Percentiles rank a stretch among this genome's conserved stretches.
These are phyloP conservation scores for Lomographa bimaculata DNA, from an alignment of 2,888 invertebrate species.

Conservation along the genomic window DNA sequence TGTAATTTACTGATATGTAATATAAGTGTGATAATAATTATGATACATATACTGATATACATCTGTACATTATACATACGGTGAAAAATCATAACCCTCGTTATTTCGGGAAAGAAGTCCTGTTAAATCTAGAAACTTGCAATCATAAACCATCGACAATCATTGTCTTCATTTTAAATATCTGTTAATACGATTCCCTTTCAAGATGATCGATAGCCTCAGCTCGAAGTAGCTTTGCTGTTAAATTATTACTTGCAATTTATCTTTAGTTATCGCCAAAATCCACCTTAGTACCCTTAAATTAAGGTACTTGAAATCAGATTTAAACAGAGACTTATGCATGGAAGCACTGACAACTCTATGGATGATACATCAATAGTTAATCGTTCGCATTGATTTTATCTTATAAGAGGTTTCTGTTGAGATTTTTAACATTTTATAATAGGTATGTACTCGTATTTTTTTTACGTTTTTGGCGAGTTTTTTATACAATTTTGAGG, in stretches of 20 bases:
- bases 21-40: not conserved
- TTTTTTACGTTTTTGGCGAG: no score
- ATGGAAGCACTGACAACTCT: slow-evolving; percentile 52
- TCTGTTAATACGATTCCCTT: slow-evolving; percentile 52
- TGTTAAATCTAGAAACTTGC: not conserved
- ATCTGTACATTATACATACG: no score
- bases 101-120: no score
- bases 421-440: no score
- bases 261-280: slow-evolving; percentile 29
- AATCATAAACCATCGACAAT: slow-evolving; percentile 40
- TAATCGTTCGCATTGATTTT: slow-evolving; percentile 37
- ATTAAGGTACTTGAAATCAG: slow-evolving; percentile 23
- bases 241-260: slow-evolving; percentile 50
- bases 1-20: no score
- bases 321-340: slow-evolving; percentile 29
- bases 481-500: no score
- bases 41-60: no score
- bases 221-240: slow-evolving; percentile 49
- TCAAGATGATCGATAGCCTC: slow-evolving; percentile 60
- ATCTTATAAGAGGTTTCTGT: slow-evolving; percentile 26
- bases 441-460: no score
- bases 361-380: slow-evolving; percentile 57
- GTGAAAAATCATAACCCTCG: no score
- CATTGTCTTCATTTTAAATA: slow-evolving; percentile 57
- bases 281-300: slow-evolving; percentile 25